These are phyloP conservation scores for Samia ricini DNA, from an alignment of 1,140 invertebrate species.

Conservation along the genomic window DNA sequence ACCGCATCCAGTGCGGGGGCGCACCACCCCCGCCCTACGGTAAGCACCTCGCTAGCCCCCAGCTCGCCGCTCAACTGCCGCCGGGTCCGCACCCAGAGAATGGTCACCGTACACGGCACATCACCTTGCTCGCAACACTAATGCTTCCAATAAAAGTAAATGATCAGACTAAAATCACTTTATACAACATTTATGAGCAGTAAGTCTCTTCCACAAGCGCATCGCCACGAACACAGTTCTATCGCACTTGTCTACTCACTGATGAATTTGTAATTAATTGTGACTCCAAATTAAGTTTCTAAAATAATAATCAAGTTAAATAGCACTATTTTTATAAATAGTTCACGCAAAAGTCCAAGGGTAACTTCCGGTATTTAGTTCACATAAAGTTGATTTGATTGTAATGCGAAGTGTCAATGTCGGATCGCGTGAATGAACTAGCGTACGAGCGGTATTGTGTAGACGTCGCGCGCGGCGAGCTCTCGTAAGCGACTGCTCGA, in stretches of 20 bases:
- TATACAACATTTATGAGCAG: constrained; percentile 4
- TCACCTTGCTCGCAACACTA: constrained; percentile 22
- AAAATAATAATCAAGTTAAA: neutral
- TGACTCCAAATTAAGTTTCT: neutral
- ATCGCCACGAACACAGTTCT: constrained; percentile 4
- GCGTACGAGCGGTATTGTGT: constrained; percentile 21
- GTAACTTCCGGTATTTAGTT: neutral
- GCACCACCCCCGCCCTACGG: constrained; percentile 43
- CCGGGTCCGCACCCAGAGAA: constrained; percentile 2
- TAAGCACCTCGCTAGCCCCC: constrained; percentile 50
- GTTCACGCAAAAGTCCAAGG: neutral
- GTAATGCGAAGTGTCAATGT: neutral
- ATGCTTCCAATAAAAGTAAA: neutral
- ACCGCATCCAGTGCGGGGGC: constrained; percentile 62
- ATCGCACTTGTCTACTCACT: neutral
- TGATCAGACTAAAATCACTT: neutral
- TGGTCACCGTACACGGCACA: constrained; percentile 50
- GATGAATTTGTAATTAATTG: too few relatives aligned
- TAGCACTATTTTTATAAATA: neutral
- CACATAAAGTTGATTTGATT: neutral
- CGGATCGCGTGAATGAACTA: neutral
- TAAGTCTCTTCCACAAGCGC: constrained; percentile 10
- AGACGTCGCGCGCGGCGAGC: constrained; percentile 24
- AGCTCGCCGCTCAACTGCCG: constrained; percentile 32
- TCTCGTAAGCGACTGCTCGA: constrained; percentile 39